These are phyloP conservation scores for Ammodytes marinus DNA, from an alignment of 2,113 vertebrate genomes.

Conservation along the genomic window DNA sequence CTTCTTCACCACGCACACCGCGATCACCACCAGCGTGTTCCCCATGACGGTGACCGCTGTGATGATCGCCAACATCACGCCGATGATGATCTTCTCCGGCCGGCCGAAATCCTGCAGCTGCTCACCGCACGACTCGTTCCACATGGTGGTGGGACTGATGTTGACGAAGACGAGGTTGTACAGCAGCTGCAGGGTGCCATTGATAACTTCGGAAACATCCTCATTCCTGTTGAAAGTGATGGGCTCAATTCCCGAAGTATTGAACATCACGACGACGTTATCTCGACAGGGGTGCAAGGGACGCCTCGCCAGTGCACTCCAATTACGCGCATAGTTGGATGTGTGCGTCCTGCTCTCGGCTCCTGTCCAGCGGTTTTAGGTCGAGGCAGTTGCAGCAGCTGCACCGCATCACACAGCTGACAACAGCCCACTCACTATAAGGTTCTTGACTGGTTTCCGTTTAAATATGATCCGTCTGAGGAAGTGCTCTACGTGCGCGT, in stretches of 20 bases:
- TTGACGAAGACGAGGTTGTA: slow-evolving; percentile 65
- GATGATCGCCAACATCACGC: slow-evolving; percentile 84
- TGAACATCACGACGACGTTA: slow-evolving; percentile 84
- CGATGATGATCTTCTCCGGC: slow-evolving; percentile 85
- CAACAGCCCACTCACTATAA: slow-evolving; percentile 7
- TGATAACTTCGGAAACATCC: slow-evolving; percentile 79
- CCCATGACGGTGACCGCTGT: slow-evolving; percentile 87
- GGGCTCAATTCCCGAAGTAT: slow-evolving; percentile 80
- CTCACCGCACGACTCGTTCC: slow-evolving; percentile 85
- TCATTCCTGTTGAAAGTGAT: slow-evolving; percentile 75
- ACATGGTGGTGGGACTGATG: slow-evolving; percentile 72
- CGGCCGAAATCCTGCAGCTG: slow-evolving; percentile 79
- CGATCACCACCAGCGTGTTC: slow-evolving; percentile 87
- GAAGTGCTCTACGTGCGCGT: not conserved
- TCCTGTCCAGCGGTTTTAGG: slow-evolving; percentile 55
- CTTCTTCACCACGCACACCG: slow-evolving; percentile 87
- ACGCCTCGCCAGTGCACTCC: slow-evolving; percentile 79
- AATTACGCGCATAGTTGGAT: slow-evolving; percentile 83
- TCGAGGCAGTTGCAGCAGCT: slow-evolving; percentile 33
- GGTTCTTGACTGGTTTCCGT: slow-evolving; percentile 2
- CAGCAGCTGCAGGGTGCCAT: slow-evolving; percentile 76
- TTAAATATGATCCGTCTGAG: slow-evolving; percentile 26
- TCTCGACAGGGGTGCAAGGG: slow-evolving; percentile 63
- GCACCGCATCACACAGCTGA: slow-evolving; percentile 45
- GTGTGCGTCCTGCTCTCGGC: slow-evolving; percentile 49